Evolutionary conservation across 2,797 vertebrate genomes (phyloP).

Genomic region (Micromesistius poutassou): DNA sequence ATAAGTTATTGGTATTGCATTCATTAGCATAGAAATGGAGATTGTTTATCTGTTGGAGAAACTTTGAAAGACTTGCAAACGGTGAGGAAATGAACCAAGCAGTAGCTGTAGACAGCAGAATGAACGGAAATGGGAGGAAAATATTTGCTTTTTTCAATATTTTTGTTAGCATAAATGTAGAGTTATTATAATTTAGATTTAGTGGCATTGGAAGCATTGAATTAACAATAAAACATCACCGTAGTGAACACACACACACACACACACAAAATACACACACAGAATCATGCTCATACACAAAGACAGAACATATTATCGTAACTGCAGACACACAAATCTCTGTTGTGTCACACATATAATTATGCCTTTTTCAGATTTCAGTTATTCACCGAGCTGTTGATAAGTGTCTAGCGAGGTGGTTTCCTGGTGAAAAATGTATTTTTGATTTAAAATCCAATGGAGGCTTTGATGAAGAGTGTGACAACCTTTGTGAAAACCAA

Average conservation of each 20-base stretch:
- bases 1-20: too few relatives aligned
- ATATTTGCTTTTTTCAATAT: neutral
- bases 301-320: neutral
- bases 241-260: neutral
- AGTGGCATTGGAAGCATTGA: too few relatives aligned
- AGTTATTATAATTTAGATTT: neutral
- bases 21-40: constrained; percentile 5
- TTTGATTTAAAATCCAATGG: too few relatives aligned
- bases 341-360: constrained; percentile 21
- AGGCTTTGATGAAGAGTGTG: too few relatives aligned
- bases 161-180: neutral
- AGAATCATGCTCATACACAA: neutral
- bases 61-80: neutral
- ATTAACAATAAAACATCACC: neutral
- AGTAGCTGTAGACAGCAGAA: too few relatives aligned
- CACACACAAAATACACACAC: neutral
- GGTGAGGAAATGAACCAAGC: too few relatives aligned
- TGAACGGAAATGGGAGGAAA: too few relatives aligned
- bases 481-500: too few relatives aligned
- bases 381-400: constrained; percentile 22
- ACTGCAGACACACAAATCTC: constrained; percentile 13
- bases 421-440: neutral
- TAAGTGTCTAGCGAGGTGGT: neutral
- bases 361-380: constrained; percentile 16
- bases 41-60: constrained; percentile 6